Base-by-base conservation (phyloP, 2,888 invertebrate genomes). In the Pediacus dermestoides region DNA sequence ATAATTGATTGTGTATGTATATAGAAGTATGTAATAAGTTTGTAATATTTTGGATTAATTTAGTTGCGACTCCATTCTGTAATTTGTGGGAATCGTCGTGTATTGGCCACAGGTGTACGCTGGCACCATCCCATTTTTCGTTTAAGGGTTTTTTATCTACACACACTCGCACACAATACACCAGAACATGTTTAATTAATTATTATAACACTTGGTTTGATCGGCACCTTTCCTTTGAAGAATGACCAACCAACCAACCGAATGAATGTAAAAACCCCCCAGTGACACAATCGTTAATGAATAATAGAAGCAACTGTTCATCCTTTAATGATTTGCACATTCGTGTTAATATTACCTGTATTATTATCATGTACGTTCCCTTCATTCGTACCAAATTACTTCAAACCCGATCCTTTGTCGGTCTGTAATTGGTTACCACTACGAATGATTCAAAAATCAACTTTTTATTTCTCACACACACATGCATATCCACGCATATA, bases 241-340 rank as follows among this genome's bases (percentile, higher is more conserved):
- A 38, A 39, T 33, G 22, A 35, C 48, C 48, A 48, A 44, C 43
- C 37, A 32, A 10, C 42, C 39, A 38, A 31, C 28, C 42, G 46
- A 31, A 6, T 23, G 23, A 9, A 23, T 23, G 10, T 6, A 23
- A 23, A 23, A n/a, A 46, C 62, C 62, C 58, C 61, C 62, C 51
- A 43, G 54, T 52, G 63, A 52, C 56, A 54, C 48, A 58, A 58
- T 61, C 61, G 57, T 63, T 63, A 58, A 60, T 55, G 53, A 57
- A 62, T 60, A 57, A 64, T 61, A 60, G 62, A 62, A 53, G 57
- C 58, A 55, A 60, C 60, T 57, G 58, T 60, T 57, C 55, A 53
- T 58, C 55, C 49, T 48, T 43, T 51, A 49, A 51, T 51, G 51
- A 51, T 48, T 51, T 49, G 51, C 51, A 51, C 60, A 61, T 60